Evolutionary conservation across 1,140 invertebrate species (phyloP).

Genomic region (Euura saliciscinereae): DNA sequence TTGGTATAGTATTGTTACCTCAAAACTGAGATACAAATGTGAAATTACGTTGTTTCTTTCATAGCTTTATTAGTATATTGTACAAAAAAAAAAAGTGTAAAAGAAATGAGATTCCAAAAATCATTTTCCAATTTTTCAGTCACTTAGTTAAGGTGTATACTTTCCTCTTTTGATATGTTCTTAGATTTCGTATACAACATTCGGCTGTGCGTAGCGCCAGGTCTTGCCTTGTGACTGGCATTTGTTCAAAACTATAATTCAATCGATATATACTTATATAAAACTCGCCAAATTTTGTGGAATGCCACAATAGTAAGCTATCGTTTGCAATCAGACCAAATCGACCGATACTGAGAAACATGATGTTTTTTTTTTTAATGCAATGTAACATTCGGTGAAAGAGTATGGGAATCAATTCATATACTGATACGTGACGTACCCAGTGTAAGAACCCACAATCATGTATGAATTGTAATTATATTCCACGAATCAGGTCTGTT

Average conservation of each 20-base stretch:
- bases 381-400: too few species aligned
- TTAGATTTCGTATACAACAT: not conserved
- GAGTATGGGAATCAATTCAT: too few species aligned
- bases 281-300: not conserved
- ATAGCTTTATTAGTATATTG: not conserved
- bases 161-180: not conserved
- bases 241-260: not conserved
- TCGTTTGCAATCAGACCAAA: not conserved
- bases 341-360: not conserved
- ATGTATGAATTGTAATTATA: too few species aligned
- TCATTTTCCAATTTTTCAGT: not conserved
- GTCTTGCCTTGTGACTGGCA: conserved; percentile 2
- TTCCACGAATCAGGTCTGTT: too few species aligned
- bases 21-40: not conserved
- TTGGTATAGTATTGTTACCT: not conserved
- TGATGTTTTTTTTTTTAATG: not conserved
- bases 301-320: too few species aligned
- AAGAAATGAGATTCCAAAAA: not conserved
- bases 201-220: not conserved
- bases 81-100: not conserved
- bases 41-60: not conserved
- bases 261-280: not conserved
- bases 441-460: too few species aligned
- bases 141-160: not conserved
- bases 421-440: too few species aligned